Evolutionary conservation across 1,140 invertebrate genomes (phyloP), one percentile per base, ranked within the genome.

Genomic region (Heliconius himera): DNA sequence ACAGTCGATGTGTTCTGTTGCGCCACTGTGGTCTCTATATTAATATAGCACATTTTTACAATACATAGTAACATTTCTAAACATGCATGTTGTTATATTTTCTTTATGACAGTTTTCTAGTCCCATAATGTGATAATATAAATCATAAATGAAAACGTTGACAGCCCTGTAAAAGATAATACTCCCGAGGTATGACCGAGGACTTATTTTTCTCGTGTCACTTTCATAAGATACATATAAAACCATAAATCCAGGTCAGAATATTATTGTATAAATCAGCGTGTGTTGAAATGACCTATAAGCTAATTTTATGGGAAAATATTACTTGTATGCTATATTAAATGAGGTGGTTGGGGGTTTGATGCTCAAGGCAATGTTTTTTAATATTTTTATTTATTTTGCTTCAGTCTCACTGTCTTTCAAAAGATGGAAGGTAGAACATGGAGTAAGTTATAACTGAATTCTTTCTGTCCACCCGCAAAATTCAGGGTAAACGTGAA

Each of bases 171-270:
- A 49, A 79, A 73, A 85, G 80, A 85, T 83, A 86, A 85, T 71
- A 75, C 81, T 81, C 83, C 46, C 36, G 79, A 84, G 80, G 83
- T 84, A 82, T 79, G 79, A 81, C 80, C 75, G 73, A 72, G 71
- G 81, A 85, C 83, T 86, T 86, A 82, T 86, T 85, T 82, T 84
- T 84, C 83, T 83, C 71, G 77, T 78, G 77, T 80, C 79, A 66
- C 22, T 66, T 66, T 66, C 60, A 66, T 66, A 66, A 66, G 56
- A 66, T 26, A 66, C 56, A 66, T 66, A 66, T 66, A 66, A 66
- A 66, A 66, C 60, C 13, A 66, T 66, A 29, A 66, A 66, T 66
- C 60, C 60, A 29, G 60, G 60, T 66, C 56, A 66, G 56, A 66
- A 66, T 66, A 66, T 66, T 66, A 66, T 66, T 66, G 0, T 56